Percentiles rank a stretch among this genome's conserved stretches.
Evolutionary conservation across 2,113 vertebrate species (phyloP).

Genomic region (Xiphorhynchus elegans): DNA sequence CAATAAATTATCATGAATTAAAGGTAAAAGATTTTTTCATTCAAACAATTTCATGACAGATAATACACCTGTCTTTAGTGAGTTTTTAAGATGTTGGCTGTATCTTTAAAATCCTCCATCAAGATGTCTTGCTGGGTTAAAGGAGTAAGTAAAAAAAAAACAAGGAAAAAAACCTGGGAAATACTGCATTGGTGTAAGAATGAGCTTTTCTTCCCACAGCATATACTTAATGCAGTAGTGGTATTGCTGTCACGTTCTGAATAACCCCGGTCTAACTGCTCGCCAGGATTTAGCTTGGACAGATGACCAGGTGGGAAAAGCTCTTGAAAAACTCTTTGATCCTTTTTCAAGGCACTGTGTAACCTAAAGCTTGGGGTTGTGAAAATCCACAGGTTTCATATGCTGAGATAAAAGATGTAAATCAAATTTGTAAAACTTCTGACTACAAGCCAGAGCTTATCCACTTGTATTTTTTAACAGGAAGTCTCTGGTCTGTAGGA

Average conservation of each 20-base stretch:
- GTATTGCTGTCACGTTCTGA: neutral
- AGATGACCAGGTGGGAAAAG: neutral
- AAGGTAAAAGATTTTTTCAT: constrained; percentile 80
- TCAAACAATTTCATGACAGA: neutral
- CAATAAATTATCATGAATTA: constrained; percentile 94
- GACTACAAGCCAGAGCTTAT: neutral
- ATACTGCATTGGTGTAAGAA: neutral
- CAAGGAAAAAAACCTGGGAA: fast-evolving
- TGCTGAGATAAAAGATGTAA: neutral
- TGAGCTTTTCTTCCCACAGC: neutral
- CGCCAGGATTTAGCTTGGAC: neutral
- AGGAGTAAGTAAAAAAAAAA: fast-evolving
- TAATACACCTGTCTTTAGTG: neutral
- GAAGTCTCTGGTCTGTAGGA: neutral
- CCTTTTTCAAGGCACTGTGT: neutral
- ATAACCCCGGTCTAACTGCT: neutral
- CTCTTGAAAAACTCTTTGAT: neutral
- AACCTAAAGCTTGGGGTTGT: neutral
- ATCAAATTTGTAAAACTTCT: neutral
- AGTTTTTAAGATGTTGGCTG: neutral
- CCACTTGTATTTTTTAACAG: neutral
- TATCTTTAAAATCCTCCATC: neutral
- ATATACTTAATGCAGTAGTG: neutral
- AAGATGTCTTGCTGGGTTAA: neutral
- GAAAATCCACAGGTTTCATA: neutral